Base-by-base conservation (phyloP, 2,888 invertebrate genomes). In the Drosophila quinaria region DNA sequence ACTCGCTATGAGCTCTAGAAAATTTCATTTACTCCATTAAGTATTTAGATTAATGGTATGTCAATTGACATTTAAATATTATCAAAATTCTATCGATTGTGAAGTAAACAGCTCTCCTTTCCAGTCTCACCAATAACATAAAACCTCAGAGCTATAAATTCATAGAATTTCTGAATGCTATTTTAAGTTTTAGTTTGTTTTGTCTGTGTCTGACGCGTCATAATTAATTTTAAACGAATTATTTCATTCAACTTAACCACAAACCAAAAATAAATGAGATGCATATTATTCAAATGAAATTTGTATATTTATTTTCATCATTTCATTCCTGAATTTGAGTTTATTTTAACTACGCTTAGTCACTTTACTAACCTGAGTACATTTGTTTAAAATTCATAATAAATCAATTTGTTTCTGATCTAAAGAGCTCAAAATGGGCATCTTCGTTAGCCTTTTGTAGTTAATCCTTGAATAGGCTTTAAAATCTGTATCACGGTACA, bases 381-480 rank as follows among this genome's bases (percentile, higher is more conserved):
- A 13, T 5, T 10, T 9, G 6, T 10, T 17, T 10, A 42, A 10
- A 19, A 1, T 42, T 42, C 1, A 1, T 19, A 42, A 42, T 10
- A 42, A 42, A 19, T 11, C 10, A 9, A 42, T 42, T 42, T 9
- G 19, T 19, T 19, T 31, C 11, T 33, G 3, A 13, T 11, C 13
- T 33, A 33, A 3, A 33, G 3, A 10, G 10, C 3, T 11, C 0
- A 10, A 37, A n/a, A n/a, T n/a, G 37, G 2, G 0, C 37, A n/a
- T 2, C 22, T 22, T 19, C 10, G 41, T 59, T 52, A 4, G 15
- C 29, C n/a, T 10, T 68, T 65, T 47, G 19, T 31, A 47, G 46
- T 22, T 49, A 37, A 66, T 47, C 37, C 19, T n/a, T 59, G 54
- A 54, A 66, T 54, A 29, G 42, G 25, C 35, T 54, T 67, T 44